A percentile compares a stretch with the other conserved stretches of the same genome.
phyloP scores from a whole-genome alignment of 2,797 vertebrate species.

The Gymnothorax javanicus region DNA sequence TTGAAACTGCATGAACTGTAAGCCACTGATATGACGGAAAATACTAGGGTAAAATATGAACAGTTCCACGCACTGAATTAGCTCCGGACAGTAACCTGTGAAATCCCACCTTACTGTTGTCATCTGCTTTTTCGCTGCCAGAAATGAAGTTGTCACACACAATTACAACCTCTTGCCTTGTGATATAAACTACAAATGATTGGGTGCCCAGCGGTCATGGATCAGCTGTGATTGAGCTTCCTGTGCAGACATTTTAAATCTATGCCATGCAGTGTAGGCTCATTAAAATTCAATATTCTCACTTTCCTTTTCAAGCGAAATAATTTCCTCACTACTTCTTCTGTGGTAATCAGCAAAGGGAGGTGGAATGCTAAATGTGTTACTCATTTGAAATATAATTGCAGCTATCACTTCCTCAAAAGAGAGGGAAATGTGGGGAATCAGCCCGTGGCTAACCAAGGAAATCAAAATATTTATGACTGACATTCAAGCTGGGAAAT shows the following conservation, averaged over 20 bases:
- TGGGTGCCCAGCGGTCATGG: neutral
- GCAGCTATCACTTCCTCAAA: neutral
- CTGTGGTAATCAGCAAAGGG: neutral
- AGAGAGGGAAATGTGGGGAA: neutral
- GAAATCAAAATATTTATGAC: neutral
- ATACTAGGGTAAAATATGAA: neutral
- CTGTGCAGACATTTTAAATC: neutral
- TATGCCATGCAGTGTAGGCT: neutral
- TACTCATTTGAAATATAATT: neutral
- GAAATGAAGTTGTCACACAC: neutral
- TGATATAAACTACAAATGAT: neutral
- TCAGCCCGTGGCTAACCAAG: neutral
- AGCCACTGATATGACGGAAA: neutral
- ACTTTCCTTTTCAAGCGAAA: neutral
- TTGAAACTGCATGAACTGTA: neutral
- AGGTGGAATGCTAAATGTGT: neutral
- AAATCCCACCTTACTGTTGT: neutral
- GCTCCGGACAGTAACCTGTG: neutral
- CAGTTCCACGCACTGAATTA: neutral
- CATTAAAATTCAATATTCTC: neutral
- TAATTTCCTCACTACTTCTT: neutral
- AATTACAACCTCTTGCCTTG: neutral
- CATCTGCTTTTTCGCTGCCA: neutral
- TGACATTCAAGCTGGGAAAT: neutral
- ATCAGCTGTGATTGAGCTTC: neutral